These are phyloP conservation scores for Dinocampus coccinellae DNA, from an alignment of 2,888 invertebrate species.

Conservation along the genomic window DNA sequence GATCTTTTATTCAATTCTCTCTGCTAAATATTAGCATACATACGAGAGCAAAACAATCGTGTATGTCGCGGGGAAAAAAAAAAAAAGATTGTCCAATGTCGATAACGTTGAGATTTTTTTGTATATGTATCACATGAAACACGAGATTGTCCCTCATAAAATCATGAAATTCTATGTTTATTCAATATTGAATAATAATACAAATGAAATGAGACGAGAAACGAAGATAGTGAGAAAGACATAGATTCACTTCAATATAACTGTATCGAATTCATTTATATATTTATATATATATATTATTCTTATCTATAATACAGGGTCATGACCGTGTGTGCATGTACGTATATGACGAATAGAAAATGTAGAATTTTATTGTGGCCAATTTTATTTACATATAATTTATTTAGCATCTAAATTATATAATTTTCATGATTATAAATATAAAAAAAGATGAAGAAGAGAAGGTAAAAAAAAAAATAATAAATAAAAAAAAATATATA, in stretches of 20 bases:
- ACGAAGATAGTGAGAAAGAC: constrained; percentile 21
- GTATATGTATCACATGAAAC: background rate
- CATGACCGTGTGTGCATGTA: constrained; percentile 31
- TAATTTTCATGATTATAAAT: background rate
- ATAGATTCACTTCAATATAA: background rate
- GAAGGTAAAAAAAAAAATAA: too few species aligned
- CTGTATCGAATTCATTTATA: constrained; percentile 16
- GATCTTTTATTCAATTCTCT: constrained; percentile 68
- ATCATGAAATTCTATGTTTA: constrained; percentile 68
- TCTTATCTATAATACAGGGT: constrained; percentile 42
- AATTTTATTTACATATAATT: constrained; percentile 6
- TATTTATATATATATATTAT: constrained; percentile 6
- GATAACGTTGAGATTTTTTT: constrained; percentile 49
- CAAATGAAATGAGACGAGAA: background rate
- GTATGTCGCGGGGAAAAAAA: constrained; percentile 38
- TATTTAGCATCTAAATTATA: background rate
- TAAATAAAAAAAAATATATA: background rate
- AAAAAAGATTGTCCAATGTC: constrained; percentile 49
- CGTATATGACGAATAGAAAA: background rate
- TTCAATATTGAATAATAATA: constrained; percentile 60
- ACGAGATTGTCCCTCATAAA: constrained; percentile 60
- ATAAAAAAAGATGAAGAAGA: background rate
- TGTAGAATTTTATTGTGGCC: background rate
- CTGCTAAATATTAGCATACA: constrained; percentile 63
- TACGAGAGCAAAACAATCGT: constrained; percentile 51